These are phyloP conservation scores for Athalia circularis DNA, from an alignment of 2,888 invertebrate species.

Conservation along the genomic window DNA sequence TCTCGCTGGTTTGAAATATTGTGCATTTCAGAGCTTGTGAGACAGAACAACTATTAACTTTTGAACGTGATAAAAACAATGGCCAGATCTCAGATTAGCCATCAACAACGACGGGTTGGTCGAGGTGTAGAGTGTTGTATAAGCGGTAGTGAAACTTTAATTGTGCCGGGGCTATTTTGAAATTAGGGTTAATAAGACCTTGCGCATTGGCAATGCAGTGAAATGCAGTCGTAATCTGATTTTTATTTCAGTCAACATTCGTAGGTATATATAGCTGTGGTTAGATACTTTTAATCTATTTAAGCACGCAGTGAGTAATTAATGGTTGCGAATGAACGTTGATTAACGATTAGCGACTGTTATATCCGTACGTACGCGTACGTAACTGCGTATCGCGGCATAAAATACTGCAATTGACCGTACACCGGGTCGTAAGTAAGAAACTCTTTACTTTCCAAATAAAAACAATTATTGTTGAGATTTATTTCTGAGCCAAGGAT, in stretches of 20 bases:
- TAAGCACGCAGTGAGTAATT: constrained; percentile 17
- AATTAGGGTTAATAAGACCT: constrained; percentile 10
- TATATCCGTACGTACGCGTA: not conserved
- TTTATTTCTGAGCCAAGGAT: constrained; percentile 40
- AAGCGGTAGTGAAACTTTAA: not conserved
- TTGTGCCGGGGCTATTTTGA: not conserved
- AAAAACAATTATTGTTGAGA: constrained; percentile 28
- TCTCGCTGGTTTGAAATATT: too few relatives aligned
- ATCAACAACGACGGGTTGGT: too few relatives aligned
- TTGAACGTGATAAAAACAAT: too few relatives aligned
- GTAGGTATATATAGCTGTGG: not conserved
- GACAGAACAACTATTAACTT: too few relatives aligned
- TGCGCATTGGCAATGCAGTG: not conserved
- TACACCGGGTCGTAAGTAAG: not conserved
- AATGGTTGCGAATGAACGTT: constrained; percentile 32
- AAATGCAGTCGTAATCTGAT: not conserved
- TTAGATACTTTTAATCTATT: not conserved
- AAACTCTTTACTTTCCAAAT: constrained; percentile 24
- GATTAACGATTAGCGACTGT: constrained; percentile 27
- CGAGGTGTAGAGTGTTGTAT: too few relatives aligned
- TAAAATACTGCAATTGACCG: too few relatives aligned
- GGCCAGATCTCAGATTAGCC: too few relatives aligned
- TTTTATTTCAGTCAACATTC: not conserved
- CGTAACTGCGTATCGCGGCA: not conserved
- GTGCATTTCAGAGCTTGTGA: too few relatives aligned